A percentile compares a stretch with the other conserved stretches of the same genome.
phyloP scores from a whole-genome alignment of 2,888 invertebrate species.

The Athalia cordata region DNA sequence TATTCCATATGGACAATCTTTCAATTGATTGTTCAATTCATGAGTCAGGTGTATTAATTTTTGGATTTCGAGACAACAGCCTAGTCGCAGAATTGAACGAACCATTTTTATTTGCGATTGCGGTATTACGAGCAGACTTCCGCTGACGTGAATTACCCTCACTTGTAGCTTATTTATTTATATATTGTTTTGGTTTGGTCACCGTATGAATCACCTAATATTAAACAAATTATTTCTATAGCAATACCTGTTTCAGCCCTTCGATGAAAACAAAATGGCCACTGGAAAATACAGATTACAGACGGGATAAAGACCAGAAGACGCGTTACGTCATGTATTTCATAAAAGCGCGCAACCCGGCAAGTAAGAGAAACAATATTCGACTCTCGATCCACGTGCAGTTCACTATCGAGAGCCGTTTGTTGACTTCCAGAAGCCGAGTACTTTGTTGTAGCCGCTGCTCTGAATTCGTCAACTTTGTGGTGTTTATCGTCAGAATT shows the following conservation, averaged over 20 bases:
- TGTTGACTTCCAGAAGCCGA: no score
- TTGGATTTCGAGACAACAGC: neutral
- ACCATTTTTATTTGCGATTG: neutral
- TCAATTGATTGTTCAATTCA: neutral
- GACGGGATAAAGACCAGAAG: constrained; percentile 52
- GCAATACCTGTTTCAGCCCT: constrained; percentile 70
- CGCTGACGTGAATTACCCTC: constrained; percentile 19
- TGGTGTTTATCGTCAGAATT: no score
- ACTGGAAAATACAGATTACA: constrained; percentile 55
- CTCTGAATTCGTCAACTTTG: no score
- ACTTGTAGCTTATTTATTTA: neutral
- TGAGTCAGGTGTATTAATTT: neutral
- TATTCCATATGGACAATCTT: no score
- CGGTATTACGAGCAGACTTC: constrained; percentile 27
- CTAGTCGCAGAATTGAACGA: neutral
- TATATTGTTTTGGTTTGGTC: constrained; percentile 42
- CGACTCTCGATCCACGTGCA: neutral
- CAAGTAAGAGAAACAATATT: neutral
- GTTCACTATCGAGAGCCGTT: no score
- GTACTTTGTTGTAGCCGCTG: no score
- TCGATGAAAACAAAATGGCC: constrained; percentile 71
- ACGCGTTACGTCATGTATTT: constrained; percentile 62
- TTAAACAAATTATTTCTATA: constrained; percentile 63
- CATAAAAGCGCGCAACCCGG: neutral
- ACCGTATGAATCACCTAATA: constrained; percentile 56